Percentiles rank a stretch among this genome's conserved stretches.
phyloP scores from a whole-genome alignment of 2,888 invertebrate genomes.

The Hyles lineata region DNA sequence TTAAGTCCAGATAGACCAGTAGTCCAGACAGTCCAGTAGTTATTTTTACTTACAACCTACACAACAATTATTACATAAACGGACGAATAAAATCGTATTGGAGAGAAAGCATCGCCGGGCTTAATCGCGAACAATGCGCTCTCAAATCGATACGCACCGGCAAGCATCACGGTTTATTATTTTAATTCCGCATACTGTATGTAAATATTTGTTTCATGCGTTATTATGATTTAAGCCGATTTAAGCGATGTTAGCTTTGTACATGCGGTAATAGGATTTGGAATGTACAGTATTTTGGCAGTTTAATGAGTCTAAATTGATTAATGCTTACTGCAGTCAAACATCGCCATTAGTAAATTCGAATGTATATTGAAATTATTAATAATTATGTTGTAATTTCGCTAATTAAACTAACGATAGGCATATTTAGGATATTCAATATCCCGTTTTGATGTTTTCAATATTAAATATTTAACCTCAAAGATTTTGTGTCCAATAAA shows the following conservation, averaged over 20 bases:
- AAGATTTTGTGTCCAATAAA: too few species aligned
- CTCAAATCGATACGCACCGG: not conserved
- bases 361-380: not conserved
- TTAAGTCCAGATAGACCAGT: too few species aligned
- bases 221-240: slow-evolving; percentile 16
- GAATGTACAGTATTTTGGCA: not conserved
- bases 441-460: too few species aligned
- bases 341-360: not conserved
- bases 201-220: slow-evolving; percentile 8
- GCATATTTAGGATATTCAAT: too few species aligned
- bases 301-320: not conserved
- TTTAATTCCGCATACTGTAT: not conserved
- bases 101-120: not conserved
- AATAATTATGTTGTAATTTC: not conserved
- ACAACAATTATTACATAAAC: not conserved
- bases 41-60: not conserved
- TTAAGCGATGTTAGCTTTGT: slow-evolving; percentile 10
- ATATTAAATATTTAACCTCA: too few species aligned
- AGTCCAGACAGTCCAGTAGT: too few species aligned
- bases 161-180: not conserved
- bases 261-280: not conserved
- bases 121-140: not conserved
- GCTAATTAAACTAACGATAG: too few species aligned
- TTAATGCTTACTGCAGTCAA: slow-evolving; percentile 5
- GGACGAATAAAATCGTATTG: not conserved